A percentile compares a stretch with the other conserved stretches of the same genome.
These are phyloP conservation scores for Cheiracanthium punctorium DNA, from an alignment of 2,888 invertebrate genomes.

Conservation along the genomic window DNA sequence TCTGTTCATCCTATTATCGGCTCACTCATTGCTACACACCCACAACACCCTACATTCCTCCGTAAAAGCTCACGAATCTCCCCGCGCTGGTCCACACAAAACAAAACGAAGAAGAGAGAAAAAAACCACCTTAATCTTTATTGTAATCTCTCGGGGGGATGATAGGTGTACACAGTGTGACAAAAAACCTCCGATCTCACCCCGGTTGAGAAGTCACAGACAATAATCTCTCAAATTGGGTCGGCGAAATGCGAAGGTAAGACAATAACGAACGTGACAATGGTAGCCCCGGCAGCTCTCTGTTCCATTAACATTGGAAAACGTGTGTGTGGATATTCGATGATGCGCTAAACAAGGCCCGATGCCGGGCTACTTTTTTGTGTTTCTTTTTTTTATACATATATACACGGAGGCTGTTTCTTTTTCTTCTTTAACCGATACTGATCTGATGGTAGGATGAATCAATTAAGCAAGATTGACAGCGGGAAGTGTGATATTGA, in stretches of 20 bases:
- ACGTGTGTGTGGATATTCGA: not conserved
- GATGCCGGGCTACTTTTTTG: not conserved
- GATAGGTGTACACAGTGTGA: slow-evolving; percentile 2
- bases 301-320: slow-evolving; percentile 9
- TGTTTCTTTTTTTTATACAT: no score
- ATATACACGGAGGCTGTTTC: no score
- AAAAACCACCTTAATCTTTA: not conserved
- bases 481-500: no score
- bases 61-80: not conserved
- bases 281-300: not conserved
- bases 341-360: not conserved
- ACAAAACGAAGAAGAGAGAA: not conserved
- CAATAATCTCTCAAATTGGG: not conserved
- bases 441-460: no score
- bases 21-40: not conserved
- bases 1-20: not conserved
- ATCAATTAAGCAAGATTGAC: no score
- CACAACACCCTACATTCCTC: not conserved
- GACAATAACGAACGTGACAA: not conserved
- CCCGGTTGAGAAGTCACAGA: not conserved
- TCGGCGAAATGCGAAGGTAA: not conserved
- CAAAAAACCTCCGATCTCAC: not conserved
- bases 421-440: no score
- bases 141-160: not conserved
- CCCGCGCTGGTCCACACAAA: not conserved